Evolutionary conservation across 53 echinoderm and acorn worm genomes (phyloP).

Genomic region (Echinometra lucunter): DNA sequence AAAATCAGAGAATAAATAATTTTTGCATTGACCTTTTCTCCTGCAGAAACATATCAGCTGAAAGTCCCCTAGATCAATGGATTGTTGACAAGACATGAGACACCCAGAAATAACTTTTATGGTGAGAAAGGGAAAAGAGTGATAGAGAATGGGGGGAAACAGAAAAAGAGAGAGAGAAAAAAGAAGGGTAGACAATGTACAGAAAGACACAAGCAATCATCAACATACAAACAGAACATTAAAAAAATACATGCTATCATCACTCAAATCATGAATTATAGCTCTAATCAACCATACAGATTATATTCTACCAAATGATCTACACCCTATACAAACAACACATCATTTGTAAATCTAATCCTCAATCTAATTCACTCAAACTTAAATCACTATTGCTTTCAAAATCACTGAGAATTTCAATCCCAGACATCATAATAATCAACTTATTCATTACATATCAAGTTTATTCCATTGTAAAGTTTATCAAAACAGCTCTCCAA

Average conservation of each 20-base stretch:
- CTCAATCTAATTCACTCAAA: slow-evolving; percentile 6
- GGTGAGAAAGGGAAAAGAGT: not conserved
- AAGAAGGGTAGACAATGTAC: not conserved
- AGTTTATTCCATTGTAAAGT: slow-evolving; percentile 38
- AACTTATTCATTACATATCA: slow-evolving; percentile 38
- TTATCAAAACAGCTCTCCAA: slow-evolving; percentile 35
- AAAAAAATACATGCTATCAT: not conserved
- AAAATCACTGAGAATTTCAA: slow-evolving; percentile 4
- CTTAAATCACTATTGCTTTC: slow-evolving; percentile 34
- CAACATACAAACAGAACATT: not conserved
- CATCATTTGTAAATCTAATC: not conserved
- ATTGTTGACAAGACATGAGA: not conserved
- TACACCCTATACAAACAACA: slow-evolving; percentile 19
- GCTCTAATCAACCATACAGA: not conserved
- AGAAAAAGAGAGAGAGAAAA: not conserved
- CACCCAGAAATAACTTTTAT: not conserved
- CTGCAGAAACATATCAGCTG: no score
- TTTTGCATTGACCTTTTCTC: no score
- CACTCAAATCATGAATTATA: not conserved
- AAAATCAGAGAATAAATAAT: no score
- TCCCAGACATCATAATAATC: slow-evolving; percentile 18
- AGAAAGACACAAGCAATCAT: not conserved
- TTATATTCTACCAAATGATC: slow-evolving; percentile 16
- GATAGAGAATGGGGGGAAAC: not conserved
- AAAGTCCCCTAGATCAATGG: no score